phyloP scores from a whole-genome alignment of 2,113 vertebrate genomes.

The Carollia perspicillata region DNA sequence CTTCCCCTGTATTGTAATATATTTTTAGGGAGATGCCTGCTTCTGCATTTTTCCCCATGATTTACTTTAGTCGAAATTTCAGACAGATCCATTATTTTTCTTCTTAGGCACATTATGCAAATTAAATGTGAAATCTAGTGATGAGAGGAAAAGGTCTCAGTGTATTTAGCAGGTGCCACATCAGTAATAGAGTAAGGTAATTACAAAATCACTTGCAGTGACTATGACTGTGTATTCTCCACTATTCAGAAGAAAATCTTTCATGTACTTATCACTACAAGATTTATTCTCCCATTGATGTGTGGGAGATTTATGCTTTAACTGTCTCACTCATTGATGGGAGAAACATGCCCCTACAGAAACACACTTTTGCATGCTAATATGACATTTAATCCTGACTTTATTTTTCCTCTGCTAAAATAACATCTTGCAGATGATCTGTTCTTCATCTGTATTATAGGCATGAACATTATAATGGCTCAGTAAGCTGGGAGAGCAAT shows the following conservation, averaged over 20 bases:
- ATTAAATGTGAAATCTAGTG: conserved; percentile 45
- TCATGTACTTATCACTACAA: conserved; percentile 21
- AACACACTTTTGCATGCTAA: conserved; percentile 34
- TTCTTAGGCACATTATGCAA: conserved; percentile 53
- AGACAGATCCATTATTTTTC: conserved; percentile 46
- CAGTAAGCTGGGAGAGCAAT: neutral
- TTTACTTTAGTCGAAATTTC: conserved; percentile 42
- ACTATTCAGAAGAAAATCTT: conserved; percentile 36
- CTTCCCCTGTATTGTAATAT: conserved; percentile 15
- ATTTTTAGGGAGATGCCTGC: conserved; percentile 22
- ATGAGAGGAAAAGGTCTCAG: conserved; percentile 1
- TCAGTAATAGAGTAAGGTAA: conserved; percentile 28
- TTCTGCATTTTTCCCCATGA: neutral
- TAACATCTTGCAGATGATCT: neutral
- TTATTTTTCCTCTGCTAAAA: conserved; percentile 51
- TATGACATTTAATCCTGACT: conserved; percentile 35
- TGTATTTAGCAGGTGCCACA: neutral
- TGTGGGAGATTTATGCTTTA: conserved; percentile 38
- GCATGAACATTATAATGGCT: neutral
- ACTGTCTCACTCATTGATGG: neutral
- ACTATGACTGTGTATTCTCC: neutral
- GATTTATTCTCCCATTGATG: conserved; percentile 23
- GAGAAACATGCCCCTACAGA: neutral
- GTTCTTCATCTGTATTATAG: neutral
- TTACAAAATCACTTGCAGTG: conserved; percentile 36